Evolutionary conservation across 2,113 vertebrate species (phyloP), one percentile per base, ranked within the genome.

Genomic region (Otocyon megalotis): DNA sequence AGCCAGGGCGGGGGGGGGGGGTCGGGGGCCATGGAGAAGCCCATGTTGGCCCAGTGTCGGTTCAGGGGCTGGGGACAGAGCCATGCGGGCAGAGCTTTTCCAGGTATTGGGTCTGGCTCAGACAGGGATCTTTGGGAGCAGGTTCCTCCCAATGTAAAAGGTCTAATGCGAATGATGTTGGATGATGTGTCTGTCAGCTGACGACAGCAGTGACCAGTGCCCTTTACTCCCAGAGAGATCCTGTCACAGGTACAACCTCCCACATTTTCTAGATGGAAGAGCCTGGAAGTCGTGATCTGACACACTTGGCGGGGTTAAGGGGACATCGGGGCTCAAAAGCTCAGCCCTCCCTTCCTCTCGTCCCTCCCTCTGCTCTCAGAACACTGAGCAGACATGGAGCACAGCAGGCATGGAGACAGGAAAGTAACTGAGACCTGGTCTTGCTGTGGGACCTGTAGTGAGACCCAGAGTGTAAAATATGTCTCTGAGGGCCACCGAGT

Each of bases 11-110:
- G 3, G 4, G 20, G 37, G 48, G 43, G 37, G 37, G 37, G 4
- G 17, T 13, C 3, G 1, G 2, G 0, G 30, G 2, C 35, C 35
- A 14, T 0, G 0, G 10, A n/a, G 37, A 62, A 67, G 30, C 37
- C 14, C 9, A 22, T 17, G 63, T 35, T 83, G 48, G 26, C 17
- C 1, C 15, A 2, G 7, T 10, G 3, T 26, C 7, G 17, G 48
- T 65, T 16, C 43, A 28, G 17, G 26, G 5, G 4, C 14, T 20
- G 67, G 35, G 94, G 26, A 4, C 1, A 26, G 50, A 35, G 15
- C 11, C 28, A 60, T 1, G 0, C 20, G 37, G 17, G 58, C 4
- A 30, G 2, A 32, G 50, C 85, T 72, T 30, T 84, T 69, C 8
- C 1, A 4, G 22, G 28, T 10, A 1, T 53, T 11, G 0, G 15